Percentiles rank a stretch among this genome's conserved stretches.
Evolutionary conservation across 2,888 invertebrate species (phyloP).

Genomic region (Drosophila rellima): DNA sequence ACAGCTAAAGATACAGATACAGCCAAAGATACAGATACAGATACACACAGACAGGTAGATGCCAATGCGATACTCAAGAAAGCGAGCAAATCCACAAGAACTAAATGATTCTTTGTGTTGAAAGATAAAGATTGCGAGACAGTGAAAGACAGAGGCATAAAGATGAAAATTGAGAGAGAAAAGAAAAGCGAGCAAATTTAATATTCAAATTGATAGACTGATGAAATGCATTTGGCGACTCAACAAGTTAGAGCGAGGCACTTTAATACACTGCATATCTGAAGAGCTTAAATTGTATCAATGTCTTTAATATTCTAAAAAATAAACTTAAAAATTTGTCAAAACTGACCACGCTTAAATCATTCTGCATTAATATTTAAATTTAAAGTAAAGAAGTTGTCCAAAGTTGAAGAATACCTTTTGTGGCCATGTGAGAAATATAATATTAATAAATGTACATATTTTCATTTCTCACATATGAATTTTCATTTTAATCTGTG

Average conservation of each 20-base stretch:
- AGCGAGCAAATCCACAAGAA: conserved; percentile 8
- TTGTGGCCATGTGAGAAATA: not conserved
- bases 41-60: not conserved
- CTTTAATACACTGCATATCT: too few relatives aligned
- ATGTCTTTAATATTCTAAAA: too few relatives aligned
- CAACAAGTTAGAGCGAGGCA: not conserved
- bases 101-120: conserved; percentile 13
- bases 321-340: too few relatives aligned
- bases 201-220: conserved; percentile 15
- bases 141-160: not conserved
- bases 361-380: too few relatives aligned
- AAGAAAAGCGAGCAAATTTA: not conserved
- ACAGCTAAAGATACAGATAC: not conserved
- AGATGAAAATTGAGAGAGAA: not conserved
- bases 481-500: conserved; percentile 19
- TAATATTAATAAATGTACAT: conserved; percentile 13
- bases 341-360: too few relatives aligned
- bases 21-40: not conserved
- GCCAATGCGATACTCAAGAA: not conserved
- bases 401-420: not conserved
- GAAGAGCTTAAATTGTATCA: too few relatives aligned
- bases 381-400: not conserved
- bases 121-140: not conserved
- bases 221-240: conserved; percentile 1
- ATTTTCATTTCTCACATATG: conserved; percentile 4